phyloP scores from a whole-genome alignment of 2,113 vertebrate species.

The Charadrius vociferus region DNA sequence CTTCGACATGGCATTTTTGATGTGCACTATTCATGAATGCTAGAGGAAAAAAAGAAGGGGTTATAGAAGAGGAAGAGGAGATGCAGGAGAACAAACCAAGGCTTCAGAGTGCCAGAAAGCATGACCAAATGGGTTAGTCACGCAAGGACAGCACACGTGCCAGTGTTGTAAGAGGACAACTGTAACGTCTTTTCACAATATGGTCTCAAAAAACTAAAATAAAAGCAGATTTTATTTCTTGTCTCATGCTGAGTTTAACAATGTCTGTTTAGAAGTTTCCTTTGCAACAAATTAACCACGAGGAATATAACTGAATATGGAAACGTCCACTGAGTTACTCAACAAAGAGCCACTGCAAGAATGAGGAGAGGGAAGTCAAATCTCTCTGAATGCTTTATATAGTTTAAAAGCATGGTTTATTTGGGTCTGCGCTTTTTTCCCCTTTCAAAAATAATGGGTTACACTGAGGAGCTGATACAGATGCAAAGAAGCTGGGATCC shows the following conservation, averaged over 20 bases:
- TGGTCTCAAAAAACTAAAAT: neutral
- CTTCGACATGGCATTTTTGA: constrained; percentile 81
- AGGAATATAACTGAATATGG: neutral
- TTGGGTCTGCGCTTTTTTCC: neutral
- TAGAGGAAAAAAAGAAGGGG: constrained; percentile 80
- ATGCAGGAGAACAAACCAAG: constrained; percentile 41
- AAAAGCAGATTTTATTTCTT: neutral
- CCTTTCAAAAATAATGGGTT: neutral
- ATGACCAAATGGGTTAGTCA: constrained; percentile 32
- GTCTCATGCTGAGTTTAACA: neutral
- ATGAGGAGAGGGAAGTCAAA: neutral
- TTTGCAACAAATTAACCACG: neutral
- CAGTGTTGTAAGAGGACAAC: neutral
- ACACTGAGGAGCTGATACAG: neutral
- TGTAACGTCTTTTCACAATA: neutral
- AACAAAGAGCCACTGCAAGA: neutral
- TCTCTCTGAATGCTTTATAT: neutral
- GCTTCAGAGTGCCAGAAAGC: constrained; percentile 22
- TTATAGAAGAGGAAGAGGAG: constrained; percentile 74
- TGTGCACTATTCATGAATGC: constrained; percentile 82
- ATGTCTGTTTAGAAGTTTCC: neutral
- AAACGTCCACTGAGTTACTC: neutral
- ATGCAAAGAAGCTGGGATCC: neutral
- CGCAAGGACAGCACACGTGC: neutral
- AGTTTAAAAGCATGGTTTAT: neutral